Conservation (phyloP, 2,888 invertebrate species). For the Taenaris catops region DNA sequence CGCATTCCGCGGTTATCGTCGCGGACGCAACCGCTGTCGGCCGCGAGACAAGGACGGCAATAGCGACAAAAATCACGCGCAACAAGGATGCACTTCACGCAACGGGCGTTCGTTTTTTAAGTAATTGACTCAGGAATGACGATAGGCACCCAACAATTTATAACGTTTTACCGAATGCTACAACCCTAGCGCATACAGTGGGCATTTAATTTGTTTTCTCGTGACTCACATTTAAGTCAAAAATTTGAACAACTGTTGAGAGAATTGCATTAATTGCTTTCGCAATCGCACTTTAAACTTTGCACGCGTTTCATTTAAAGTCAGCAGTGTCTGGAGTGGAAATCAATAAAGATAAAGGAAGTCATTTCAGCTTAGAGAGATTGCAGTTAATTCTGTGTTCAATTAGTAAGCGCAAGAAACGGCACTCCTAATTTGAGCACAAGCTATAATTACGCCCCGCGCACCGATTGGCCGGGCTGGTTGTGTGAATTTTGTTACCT, state of each 20-base stretch:
- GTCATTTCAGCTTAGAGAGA: slow-evolving; percentile 38
- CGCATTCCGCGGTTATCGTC: slow-evolving; percentile 73
- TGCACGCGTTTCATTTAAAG: slow-evolving; percentile 7
- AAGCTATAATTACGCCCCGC: slow-evolving; percentile 64
- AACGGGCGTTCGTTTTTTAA: slow-evolving; percentile 68
- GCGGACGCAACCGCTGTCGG: slow-evolving; percentile 54
- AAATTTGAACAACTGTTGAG: slow-evolving; percentile 39
- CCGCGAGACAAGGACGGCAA: slow-evolving; percentile 42
- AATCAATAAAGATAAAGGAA: slow-evolving; percentile 27
- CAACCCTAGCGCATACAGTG: slow-evolving; percentile 63
- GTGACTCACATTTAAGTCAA: slow-evolving; percentile 48
- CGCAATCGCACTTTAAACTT: slow-evolving; percentile 13
- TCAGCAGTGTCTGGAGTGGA: slow-evolving; percentile 13
- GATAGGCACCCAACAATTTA: slow-evolving; percentile 69
- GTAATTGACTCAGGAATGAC: slow-evolving; percentile 75
- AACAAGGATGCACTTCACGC: slow-evolving; percentile 51
- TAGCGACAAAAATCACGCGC: slow-evolving; percentile 41
- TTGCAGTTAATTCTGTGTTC: slow-evolving; percentile 56
- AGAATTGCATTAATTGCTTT: slow-evolving; percentile 32
- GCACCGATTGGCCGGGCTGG: slow-evolving; percentile 54
- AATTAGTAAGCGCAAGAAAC: slow-evolving; percentile 57
- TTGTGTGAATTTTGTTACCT: slow-evolving; percentile 43
- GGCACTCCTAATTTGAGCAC: slow-evolving; percentile 69
- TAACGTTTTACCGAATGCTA: slow-evolving; percentile 63
- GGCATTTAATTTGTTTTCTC: slow-evolving; percentile 65